Base-by-base conservation (phyloP, 2,797 vertebrate genomes). In the Tympanoctomys barrerae region DNA sequence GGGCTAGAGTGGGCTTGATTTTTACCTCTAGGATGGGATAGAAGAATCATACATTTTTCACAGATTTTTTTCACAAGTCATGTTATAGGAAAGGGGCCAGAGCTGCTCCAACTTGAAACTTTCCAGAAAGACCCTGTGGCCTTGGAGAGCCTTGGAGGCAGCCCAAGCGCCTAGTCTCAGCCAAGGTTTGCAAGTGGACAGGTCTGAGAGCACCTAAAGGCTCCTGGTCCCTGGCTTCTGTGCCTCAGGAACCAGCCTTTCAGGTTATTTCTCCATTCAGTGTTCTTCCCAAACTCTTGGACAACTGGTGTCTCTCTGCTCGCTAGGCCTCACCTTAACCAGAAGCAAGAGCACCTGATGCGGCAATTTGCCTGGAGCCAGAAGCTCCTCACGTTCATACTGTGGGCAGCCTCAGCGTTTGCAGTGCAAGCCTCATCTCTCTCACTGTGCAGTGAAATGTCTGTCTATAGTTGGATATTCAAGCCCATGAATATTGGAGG, bases 381-480 rank as follows among this genome's bases (percentile, higher is more conserved):
- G 64, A 75, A 77, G n/a, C 28, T 86, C 66, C 42, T 96, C 78
- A 61, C 78, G 36, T 68, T 42, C 64, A 16, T 46, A 8, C 5
- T 81, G 5, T 39, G n/a, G 73, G 89, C 8, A 28, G 57, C 39
- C 79, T 95, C 80, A 49, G 31, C 42, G 21, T 96, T 82, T 86
- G 13, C 5, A 57, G 24, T 31, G 71, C 62, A 89, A 87, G 61
- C 8, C 18, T 89, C 71, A 49, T 46, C 18, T 86, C 18, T 31
- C 42, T 73, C 71, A 24, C 16, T 39, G 10, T 94, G 5, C 84
- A 59, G 18, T 75, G 39, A 83, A 83, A 91, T 46, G 10, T 54
- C 36, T 64, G 10, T 33, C 46, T 90, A 46, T 5, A 77, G 18
- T 66, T 90, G 71, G 18, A 73, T 97, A 96, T 39, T 83, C n/a